Percentiles rank a stretch among this genome's conserved stretches.
Evolutionary conservation across 2,113 vertebrate genomes (phyloP).

Genomic region (Spea bombifrons): DNA sequence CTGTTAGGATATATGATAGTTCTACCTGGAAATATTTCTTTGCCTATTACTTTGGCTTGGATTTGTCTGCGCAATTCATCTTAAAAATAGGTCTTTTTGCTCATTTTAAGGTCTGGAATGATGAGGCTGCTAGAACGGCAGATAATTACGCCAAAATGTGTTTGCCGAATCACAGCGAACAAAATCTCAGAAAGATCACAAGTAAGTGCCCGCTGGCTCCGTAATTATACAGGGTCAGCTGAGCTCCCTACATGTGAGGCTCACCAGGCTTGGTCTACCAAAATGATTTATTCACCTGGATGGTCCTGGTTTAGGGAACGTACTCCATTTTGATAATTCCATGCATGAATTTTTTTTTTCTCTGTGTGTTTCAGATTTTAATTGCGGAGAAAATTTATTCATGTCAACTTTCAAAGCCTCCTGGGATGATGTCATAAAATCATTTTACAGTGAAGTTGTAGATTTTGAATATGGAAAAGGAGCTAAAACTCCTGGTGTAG

Average conservation of each 20-base stretch:
- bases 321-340: neutral
- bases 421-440: slow-evolving; percentile 47
- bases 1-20: too few species aligned
- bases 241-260: too few species aligned
- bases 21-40: too few species aligned
- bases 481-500: fast-evolving
- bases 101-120: slow-evolving; percentile 47
- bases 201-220: neutral
- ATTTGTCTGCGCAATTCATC: too few species aligned
- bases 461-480: slow-evolving; percentile 52
- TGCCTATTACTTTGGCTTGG: too few species aligned
- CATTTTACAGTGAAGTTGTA: slow-evolving; percentile 56
- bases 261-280: too few species aligned
- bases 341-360: neutral
- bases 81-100: too few species aligned
- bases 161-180: slow-evolving; percentile 43
- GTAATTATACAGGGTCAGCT: too few species aligned
- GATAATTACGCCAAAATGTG: slow-evolving; percentile 23
- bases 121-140: slow-evolving; percentile 46
- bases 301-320: too few species aligned
- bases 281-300: too few species aligned
- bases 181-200: slow-evolving; percentile 36
- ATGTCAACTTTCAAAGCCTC: neutral
- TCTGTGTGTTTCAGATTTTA: slow-evolving; percentile 51
- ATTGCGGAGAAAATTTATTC: slow-evolving; percentile 64